Conservation (phyloP, 1,140 invertebrate species). For the Coelopa frigida region DNA sequence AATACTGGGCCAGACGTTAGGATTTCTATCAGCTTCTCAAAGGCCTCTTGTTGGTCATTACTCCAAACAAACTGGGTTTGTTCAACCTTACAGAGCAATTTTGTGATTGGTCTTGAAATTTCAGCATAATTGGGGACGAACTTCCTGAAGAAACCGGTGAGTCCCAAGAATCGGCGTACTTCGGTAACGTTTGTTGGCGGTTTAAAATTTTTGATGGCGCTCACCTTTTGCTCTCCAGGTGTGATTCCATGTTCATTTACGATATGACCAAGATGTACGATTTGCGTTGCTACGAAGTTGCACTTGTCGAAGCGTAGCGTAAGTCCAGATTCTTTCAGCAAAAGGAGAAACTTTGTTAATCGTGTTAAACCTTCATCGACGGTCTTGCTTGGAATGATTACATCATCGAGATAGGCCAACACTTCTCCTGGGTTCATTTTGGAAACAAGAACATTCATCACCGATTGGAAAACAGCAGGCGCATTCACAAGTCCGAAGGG, state of each 20-base stretch:
- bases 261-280: slow-evolving; percentile 2
- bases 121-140: slow-evolving; percentile 20
- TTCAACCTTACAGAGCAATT: slow-evolving; percentile 10
- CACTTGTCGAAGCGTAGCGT: too few relatives aligned
- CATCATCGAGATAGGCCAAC: slow-evolving; percentile 9
- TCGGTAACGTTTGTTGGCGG: slow-evolving; percentile 26
- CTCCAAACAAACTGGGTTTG: slow-evolving; percentile 14
- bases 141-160: slow-evolving; percentile 26
- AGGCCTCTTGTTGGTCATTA: slow-evolving; percentile 14
- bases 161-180: slow-evolving; percentile 28
- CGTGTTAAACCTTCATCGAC: neutral
- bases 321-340: neutral
- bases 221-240: slow-evolving; percentile 10
- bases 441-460: slow-evolving; percentile 1
- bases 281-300: too few relatives aligned
- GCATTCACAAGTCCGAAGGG: slow-evolving; percentile 23
- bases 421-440: slow-evolving; percentile 5
- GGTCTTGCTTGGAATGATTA: slow-evolving; percentile 4
- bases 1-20: slow-evolving; percentile 3
- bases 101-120: slow-evolving; percentile 17
- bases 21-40: slow-evolving; percentile 4
- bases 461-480: slow-evolving; percentile 12
- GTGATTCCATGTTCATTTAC: slow-evolving; percentile 6
- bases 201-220: slow-evolving; percentile 26
- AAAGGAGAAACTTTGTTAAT: slow-evolving; percentile 1